Percentiles rank a stretch among this genome's conserved stretches.
Conservation (phyloP, 2,888 invertebrate species). For the Harpagoxenus sublaevis region DNA sequence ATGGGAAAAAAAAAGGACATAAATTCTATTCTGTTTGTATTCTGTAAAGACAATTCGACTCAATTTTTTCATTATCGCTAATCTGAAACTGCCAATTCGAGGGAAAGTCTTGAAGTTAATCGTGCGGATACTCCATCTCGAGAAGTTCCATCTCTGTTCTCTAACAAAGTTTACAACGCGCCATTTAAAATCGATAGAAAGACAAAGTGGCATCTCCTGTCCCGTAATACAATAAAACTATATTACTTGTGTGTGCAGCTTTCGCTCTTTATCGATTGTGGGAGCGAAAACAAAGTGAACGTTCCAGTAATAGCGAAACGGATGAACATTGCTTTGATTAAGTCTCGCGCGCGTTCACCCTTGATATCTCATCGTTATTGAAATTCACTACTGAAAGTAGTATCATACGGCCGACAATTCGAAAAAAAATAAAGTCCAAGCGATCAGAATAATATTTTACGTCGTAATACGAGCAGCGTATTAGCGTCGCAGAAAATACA, state of each 20-base stretch:
- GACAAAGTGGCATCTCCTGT: conserved; percentile 28
- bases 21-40: neutral
- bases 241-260: conserved; percentile 28
- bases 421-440: conserved; percentile 64
- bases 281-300: conserved; percentile 5
- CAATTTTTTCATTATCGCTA: conserved; percentile 34
- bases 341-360: neutral
- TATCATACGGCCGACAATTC: conserved; percentile 50
- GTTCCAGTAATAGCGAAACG: conserved; percentile 5
- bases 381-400: conserved; percentile 1
- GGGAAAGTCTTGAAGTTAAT: conserved; percentile 24
- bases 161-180: conserved; percentile 43
- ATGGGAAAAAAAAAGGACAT: neutral
- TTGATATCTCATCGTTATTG: neutral
- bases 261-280: conserved; percentile 33
- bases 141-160: conserved; percentile 12
- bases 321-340: neutral
- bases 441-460: conserved; percentile 62
- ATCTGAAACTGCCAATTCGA: conserved; percentile 25
- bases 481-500: conserved; percentile 81
- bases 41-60: neutral
- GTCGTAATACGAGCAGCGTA: conserved; percentile 77
- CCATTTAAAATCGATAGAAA: conserved; percentile 32
- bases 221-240: conserved; percentile 42
- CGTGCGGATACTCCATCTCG: neutral